phyloP scores from a whole-genome alignment of 2,113 vertebrate genomes.

The Heterotis niloticus region DNA sequence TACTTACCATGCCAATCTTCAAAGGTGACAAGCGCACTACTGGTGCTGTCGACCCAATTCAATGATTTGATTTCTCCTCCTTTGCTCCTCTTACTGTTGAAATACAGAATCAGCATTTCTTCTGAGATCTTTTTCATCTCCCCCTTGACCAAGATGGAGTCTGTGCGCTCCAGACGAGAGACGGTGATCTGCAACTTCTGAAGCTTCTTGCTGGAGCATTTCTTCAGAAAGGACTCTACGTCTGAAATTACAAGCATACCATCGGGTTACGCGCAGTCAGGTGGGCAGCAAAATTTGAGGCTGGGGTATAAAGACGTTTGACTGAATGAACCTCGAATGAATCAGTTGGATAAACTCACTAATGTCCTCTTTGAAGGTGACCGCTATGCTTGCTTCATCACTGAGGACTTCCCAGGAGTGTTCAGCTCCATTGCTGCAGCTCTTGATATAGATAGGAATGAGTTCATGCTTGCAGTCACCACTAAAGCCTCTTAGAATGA shows the following conservation, averaged over 20 bases:
- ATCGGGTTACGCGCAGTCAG: too few species aligned
- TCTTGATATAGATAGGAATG: slow-evolving; percentile 44
- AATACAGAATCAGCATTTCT: slow-evolving; percentile 41
- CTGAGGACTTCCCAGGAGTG: slow-evolving; percentile 47
- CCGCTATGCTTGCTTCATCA: slow-evolving; percentile 39
- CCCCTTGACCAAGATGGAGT: slow-evolving; percentile 46
- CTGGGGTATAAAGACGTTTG: background rate
- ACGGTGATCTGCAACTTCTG: slow-evolving; percentile 40
- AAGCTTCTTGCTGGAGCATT: slow-evolving; percentile 39
- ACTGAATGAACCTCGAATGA: background rate
- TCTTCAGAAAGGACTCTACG: slow-evolving; percentile 37
- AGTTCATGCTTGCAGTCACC: slow-evolving; percentile 27
- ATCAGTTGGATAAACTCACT: slow-evolving; percentile 33
- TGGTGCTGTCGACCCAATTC: slow-evolving; percentile 27
- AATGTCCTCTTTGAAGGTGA: slow-evolving; percentile 48
- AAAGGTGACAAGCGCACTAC: slow-evolving; percentile 39
- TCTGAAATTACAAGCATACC: slow-evolving; percentile 32
- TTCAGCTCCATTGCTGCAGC: slow-evolving; percentile 41
- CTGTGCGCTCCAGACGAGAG: slow-evolving; percentile 33
- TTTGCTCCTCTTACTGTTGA: slow-evolving; percentile 41
- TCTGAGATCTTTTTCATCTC: slow-evolving; percentile 36
- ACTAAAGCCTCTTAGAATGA: slow-evolving; percentile 47
- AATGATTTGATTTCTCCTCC: slow-evolving; percentile 41
- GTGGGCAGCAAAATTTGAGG: too few species aligned
- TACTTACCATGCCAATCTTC: slow-evolving; percentile 41